These are phyloP conservation scores for Sebastes paucispinis DNA, from an alignment of 2,797 vertebrate species.

Conservation along the genomic window DNA sequence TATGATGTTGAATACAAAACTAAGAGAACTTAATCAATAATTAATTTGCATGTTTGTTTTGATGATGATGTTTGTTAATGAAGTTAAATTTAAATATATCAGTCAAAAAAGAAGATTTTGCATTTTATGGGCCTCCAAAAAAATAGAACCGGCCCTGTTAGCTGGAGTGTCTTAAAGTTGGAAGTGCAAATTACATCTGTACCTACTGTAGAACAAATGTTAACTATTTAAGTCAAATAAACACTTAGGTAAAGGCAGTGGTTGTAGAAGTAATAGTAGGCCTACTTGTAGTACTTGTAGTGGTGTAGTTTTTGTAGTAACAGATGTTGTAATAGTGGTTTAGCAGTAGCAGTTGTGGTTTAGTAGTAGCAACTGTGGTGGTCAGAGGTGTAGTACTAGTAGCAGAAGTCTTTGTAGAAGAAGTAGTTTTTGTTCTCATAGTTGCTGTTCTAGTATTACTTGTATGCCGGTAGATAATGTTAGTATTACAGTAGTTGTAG, in stretches of 20 bases:
- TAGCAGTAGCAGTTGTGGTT: not conserved
- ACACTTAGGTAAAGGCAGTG: not conserved
- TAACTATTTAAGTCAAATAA: not conserved
- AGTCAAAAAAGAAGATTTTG: too few species aligned
- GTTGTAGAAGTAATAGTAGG: not conserved
- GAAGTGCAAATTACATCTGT: too few species aligned
- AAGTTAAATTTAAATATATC: too few species aligned
- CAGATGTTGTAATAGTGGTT: not conserved
- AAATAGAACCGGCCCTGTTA: too few species aligned
- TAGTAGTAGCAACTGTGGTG: not conserved
- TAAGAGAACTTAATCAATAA: too few species aligned
- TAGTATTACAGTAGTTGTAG: not conserved
- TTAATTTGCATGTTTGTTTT: too few species aligned
- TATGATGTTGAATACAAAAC: too few species aligned
- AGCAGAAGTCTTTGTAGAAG: not conserved
- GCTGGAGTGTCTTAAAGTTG: too few species aligned
- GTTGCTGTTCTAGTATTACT: not conserved
- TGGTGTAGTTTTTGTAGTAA: not conserved
- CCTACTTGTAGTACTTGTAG: not conserved
- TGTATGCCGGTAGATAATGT: not conserved
- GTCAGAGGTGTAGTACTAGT: not conserved
- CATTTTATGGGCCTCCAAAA: too few species aligned
- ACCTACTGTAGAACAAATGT: not conserved
- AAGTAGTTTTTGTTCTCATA: not conserved
- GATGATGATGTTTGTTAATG: too few species aligned